Conservation (phyloP, 2,888 invertebrate genomes). For the Trisateles emortualis region DNA sequence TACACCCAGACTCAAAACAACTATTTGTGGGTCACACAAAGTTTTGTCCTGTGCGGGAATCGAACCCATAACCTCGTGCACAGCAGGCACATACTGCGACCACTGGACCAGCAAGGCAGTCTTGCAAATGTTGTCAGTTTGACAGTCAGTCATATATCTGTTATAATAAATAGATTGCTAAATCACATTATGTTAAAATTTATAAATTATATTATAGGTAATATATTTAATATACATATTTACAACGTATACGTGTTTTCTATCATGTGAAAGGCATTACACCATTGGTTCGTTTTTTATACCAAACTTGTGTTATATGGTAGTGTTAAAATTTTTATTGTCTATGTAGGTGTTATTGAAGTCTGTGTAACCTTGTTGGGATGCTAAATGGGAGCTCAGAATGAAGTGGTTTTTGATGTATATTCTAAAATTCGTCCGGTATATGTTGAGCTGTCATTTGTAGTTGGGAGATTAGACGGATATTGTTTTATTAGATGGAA, state of each 20-base stretch:
- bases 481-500: conserved; percentile 22
- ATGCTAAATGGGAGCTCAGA: conserved; percentile 17
- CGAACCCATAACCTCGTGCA: too few relatives aligned
- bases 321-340: conserved; percentile 47
- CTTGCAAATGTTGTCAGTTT: too few relatives aligned
- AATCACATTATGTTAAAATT: conserved; percentile 1
- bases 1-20: too few relatives aligned
- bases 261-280: conserved; percentile 47
- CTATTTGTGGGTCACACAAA: too few relatives aligned
- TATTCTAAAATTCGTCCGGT: too few relatives aligned
- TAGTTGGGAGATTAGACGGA: conserved; percentile 13
- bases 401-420: not conserved
- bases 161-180: too few relatives aligned
- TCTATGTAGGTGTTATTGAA: conserved; percentile 43
- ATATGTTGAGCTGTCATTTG: conserved; percentile 13
- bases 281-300: conserved; percentile 27
- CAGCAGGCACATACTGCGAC: too few relatives aligned
- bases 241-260: conserved; percentile 36
- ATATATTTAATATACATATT: conserved; percentile 11
- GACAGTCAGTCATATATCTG: too few relatives aligned
- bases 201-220: not conserved
- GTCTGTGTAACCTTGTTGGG: conserved; percentile 10
- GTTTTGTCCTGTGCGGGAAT: too few relatives aligned
- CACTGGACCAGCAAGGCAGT: too few relatives aligned
- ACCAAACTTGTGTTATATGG: conserved; percentile 41